Evolutionary conservation across 2,113 vertebrate genomes (phyloP).

Genomic region (Calyptommatus sinebrachiatus): DNA sequence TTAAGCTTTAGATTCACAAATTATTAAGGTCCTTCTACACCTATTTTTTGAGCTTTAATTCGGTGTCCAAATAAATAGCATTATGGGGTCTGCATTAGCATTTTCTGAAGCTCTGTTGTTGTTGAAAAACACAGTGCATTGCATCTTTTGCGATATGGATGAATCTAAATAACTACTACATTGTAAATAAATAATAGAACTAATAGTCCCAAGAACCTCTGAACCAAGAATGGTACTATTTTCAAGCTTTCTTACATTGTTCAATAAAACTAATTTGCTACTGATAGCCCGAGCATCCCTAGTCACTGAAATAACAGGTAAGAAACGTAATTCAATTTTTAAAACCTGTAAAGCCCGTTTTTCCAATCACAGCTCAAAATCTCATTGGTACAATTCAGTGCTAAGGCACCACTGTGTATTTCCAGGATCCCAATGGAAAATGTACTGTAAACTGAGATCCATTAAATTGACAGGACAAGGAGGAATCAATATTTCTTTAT

Average conservation of each 20-base stretch:
- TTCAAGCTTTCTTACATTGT: conserved; percentile 5
- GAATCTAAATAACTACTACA: conserved; percentile 26
- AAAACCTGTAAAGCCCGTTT: background rate
- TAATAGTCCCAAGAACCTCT: background rate
- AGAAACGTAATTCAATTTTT: background rate
- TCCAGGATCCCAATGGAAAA: background rate
- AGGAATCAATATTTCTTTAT: background rate
- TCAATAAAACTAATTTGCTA: conserved; percentile 28
- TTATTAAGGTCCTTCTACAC: background rate
- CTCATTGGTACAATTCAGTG: background rate
- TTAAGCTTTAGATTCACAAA: background rate
- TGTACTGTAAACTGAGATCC: background rate
- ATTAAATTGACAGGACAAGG: background rate
- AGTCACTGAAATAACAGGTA: conserved; percentile 16
- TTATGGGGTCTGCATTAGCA: background rate
- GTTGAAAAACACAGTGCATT: background rate
- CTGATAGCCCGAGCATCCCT: conserved; percentile 7
- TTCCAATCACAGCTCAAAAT: background rate
- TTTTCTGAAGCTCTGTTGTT: background rate
- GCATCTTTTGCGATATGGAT: conserved; percentile 13
- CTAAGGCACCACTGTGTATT: background rate
- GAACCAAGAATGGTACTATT: background rate
- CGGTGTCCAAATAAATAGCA: background rate
- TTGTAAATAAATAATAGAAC: conserved; percentile 33
- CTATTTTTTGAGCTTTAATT: background rate